phyloP scores from a whole-genome alignment of 2,113 vertebrate genomes.

The Charadrius vociferus region DNA sequence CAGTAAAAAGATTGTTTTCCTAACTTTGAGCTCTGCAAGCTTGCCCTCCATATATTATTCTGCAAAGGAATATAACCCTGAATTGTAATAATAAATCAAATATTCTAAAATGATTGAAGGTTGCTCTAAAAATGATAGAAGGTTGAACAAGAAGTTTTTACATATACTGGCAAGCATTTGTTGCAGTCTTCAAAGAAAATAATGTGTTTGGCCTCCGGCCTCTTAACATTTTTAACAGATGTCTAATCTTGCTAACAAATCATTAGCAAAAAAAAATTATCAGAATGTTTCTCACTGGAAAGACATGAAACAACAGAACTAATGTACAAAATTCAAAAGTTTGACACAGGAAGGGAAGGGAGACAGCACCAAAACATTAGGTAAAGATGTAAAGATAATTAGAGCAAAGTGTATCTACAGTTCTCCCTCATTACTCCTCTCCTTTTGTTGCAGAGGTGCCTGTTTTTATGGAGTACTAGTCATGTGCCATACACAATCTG shows the following conservation, averaged over 20 bases:
- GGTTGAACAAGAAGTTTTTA: slow-evolving; percentile 43
- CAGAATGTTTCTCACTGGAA: slow-evolving; percentile 5
- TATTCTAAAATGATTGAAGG: slow-evolving; percentile 51
- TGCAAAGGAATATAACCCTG: slow-evolving; percentile 55
- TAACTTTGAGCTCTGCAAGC: slow-evolving; percentile 41
- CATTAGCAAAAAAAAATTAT: slow-evolving; percentile 35
- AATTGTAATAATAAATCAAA: slow-evolving; percentile 62
- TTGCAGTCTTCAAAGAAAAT: slow-evolving; percentile 42
- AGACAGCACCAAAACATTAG: not conserved
- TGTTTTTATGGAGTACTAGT: not conserved
- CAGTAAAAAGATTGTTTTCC: slow-evolving; percentile 34
- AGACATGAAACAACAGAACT: slow-evolving; percentile 17
- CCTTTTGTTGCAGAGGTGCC: not conserved
- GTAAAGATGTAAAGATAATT: not conserved
- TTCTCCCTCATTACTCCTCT: not conserved
- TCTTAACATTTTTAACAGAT: slow-evolving; percentile 42
- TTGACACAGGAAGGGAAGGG: not conserved
- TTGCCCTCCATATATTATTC: slow-evolving; percentile 48
- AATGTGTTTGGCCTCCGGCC: slow-evolving; percentile 6
- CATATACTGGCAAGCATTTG: slow-evolving; percentile 17
- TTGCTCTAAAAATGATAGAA: slow-evolving; percentile 30
- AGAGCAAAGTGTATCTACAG: not conserved
- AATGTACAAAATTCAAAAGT: not conserved
- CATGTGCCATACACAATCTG: not conserved
- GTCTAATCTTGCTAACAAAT: slow-evolving; percentile 53